Conservation (phyloP, 2,888 invertebrate genomes). For the Caprella mutica region DNA sequence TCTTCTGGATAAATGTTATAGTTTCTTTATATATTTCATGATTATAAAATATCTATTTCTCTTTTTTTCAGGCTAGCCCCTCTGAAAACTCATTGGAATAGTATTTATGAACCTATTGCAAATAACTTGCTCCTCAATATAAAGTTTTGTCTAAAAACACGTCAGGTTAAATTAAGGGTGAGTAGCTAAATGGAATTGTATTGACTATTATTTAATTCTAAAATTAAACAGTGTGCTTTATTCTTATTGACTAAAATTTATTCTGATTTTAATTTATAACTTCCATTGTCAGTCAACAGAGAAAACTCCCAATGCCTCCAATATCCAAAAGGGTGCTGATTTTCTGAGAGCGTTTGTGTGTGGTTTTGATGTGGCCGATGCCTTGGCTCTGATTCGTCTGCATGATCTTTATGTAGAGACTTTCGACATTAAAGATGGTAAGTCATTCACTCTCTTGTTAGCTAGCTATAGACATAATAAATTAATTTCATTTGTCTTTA, state of each 20-base stretch:
- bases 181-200: constrained; percentile 17
- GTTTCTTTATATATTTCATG: too few species aligned
- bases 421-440: constrained; percentile 82
- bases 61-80: constrained; percentile 68
- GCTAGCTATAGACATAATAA: too few species aligned
- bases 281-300: constrained; percentile 41
- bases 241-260: neutral
- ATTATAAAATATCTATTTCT: too few species aligned
- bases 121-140: constrained; percentile 89
- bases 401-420: constrained; percentile 95
- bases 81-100: constrained; percentile 90
- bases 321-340: constrained; percentile 93
- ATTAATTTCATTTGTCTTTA: too few species aligned
- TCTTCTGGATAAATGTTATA: too few species aligned
- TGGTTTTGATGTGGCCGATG: constrained; percentile 93
- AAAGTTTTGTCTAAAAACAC: constrained; percentile 79
- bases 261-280: neutral
- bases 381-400: constrained; percentile 78
- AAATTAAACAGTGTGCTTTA: neutral
- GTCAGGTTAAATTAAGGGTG: constrained; percentile 74
- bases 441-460: constrained; percentile 10
- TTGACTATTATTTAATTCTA: neutral
- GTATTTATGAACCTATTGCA: constrained; percentile 90
- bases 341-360: constrained; percentile 92
- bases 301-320: constrained; percentile 71